A percentile compares a stretch with the other conserved stretches of the same genome.
These are phyloP conservation scores for Onychomys arenicola DNA, from an alignment of 2,797 vertebrate species.

Conservation along the genomic window DNA sequence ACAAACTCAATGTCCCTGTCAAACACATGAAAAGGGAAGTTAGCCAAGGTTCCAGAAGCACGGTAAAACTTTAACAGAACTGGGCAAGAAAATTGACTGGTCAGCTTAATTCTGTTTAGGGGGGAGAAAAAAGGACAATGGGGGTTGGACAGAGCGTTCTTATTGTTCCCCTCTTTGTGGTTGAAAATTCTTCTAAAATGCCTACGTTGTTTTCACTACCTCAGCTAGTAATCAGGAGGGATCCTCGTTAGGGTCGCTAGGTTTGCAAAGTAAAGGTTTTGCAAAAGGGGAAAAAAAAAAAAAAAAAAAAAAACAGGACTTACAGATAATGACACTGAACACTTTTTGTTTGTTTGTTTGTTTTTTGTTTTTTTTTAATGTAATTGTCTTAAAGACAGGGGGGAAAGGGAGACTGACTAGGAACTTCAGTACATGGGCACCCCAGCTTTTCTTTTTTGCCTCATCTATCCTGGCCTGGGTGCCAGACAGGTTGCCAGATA, in stretches of 20 bases:
- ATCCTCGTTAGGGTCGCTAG: background rate
- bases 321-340: background rate
- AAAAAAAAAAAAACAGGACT: background rate
- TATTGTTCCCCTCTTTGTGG: background rate
- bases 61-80: slow-evolving; percentile 72
- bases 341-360: too few relatives aligned
- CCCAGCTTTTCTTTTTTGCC: slow-evolving; percentile 39
- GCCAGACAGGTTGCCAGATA: background rate
- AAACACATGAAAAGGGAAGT: slow-evolving; percentile 56
- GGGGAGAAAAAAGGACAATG: background rate
- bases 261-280: slow-evolving; percentile 50
- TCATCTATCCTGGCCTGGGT: background rate
- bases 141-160: background rate
- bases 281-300: too few relatives aligned
- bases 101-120: slow-evolving; percentile 53
- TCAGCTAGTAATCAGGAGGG: background rate
- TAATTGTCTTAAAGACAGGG: background rate
- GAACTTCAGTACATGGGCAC: background rate
- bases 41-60: slow-evolving; percentile 66
- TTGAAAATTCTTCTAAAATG: slow-evolving; percentile 58
- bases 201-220: background rate
- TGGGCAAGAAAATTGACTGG: slow-evolving; percentile 48
- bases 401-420: background rate
- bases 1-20: slow-evolving; percentile 67
- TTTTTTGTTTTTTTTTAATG: background rate